Percentiles rank a stretch among this genome's conserved stretches.
phyloP scores from a whole-genome alignment of 2,113 vertebrate genomes.

The Alexandromys fortis region DNA sequence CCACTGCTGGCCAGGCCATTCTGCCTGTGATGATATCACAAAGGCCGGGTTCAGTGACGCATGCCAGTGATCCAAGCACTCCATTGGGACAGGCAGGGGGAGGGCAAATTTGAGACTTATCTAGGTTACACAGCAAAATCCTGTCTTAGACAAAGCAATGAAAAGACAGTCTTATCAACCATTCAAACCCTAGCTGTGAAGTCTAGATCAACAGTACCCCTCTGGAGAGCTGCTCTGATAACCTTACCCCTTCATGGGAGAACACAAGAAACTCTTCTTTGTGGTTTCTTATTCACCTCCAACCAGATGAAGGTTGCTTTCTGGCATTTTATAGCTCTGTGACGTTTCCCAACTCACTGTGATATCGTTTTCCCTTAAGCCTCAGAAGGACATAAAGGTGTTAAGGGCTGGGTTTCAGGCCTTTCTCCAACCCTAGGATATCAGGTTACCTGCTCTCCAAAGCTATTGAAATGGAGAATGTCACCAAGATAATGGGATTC shows the following conservation, averaged over 20 bases:
- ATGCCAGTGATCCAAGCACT: not conserved
- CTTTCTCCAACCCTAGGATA: not conserved
- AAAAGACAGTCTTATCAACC: not conserved
- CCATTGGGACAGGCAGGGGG: not conserved
- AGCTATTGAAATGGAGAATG: slow-evolving; percentile 23
- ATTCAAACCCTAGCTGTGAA: slow-evolving; percentile 38
- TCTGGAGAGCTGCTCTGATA: not conserved
- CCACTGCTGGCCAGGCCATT: not conserved
- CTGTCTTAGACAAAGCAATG: not conserved
- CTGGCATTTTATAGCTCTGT: slow-evolving; percentile 65
- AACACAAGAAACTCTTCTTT: slow-evolving; percentile 64
- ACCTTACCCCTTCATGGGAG: not conserved
- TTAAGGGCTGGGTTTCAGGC: slow-evolving; percentile 67
- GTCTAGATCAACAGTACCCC: slow-evolving; percentile 28
- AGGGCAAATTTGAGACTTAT: not conserved
- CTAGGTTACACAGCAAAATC: not conserved
- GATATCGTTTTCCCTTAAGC: slow-evolving; percentile 66
- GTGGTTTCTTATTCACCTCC: slow-evolving; percentile 39
- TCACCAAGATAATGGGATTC: not conserved
- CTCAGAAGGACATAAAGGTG: slow-evolving; percentile 71
- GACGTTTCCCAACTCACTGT: slow-evolving; percentile 73
- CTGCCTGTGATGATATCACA: not conserved
- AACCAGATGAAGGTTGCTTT: slow-evolving; percentile 67
- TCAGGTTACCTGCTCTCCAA: slow-evolving; percentile 26
- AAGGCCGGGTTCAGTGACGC: not conserved